Percentiles rank a stretch among this genome's conserved stretches.
These are phyloP conservation scores for Catagonus wagneri DNA, from an alignment of 2,113 vertebrate species.

Conservation along the genomic window DNA sequence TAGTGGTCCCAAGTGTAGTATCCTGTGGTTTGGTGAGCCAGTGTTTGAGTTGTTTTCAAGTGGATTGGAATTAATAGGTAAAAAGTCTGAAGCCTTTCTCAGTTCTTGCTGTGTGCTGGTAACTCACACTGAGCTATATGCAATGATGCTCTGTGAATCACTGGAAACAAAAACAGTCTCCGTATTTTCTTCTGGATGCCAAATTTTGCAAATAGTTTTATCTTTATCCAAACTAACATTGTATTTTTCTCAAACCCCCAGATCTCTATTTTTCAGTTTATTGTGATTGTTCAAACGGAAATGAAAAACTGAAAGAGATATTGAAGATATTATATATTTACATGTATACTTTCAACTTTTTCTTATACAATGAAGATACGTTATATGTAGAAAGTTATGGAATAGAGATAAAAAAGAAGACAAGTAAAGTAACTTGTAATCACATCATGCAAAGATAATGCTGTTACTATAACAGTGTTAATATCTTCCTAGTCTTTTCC, in stretches of 20 bases:
- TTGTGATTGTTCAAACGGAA: neutral
- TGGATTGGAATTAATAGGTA: neutral
- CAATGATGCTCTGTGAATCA: neutral
- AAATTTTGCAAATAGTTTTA: neutral
- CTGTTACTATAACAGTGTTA: neutral
- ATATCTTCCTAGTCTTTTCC: neutral
- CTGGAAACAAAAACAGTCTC: neutral
- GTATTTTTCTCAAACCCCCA: neutral
- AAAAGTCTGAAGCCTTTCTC: neutral
- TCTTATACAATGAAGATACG: neutral
- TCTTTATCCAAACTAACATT: conserved; percentile 28
- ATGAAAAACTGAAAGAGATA: neutral
- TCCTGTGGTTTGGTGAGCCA: neutral
- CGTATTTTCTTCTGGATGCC: neutral
- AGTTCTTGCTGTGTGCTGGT: neutral
- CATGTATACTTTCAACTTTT: neutral
- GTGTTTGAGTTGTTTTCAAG: conserved; percentile 5
- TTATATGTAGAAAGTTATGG: neutral
- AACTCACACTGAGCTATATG: neutral
- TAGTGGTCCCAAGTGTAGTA: neutral
- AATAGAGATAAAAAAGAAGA: neutral
- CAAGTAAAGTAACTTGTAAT: conserved; percentile 3
- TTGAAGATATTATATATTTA: conserved; percentile 11
- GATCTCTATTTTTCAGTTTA: neutral
- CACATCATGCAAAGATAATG: neutral